phyloP scores from a whole-genome alignment of 2,888 invertebrate species.

The Aleiodes alternator region DNA sequence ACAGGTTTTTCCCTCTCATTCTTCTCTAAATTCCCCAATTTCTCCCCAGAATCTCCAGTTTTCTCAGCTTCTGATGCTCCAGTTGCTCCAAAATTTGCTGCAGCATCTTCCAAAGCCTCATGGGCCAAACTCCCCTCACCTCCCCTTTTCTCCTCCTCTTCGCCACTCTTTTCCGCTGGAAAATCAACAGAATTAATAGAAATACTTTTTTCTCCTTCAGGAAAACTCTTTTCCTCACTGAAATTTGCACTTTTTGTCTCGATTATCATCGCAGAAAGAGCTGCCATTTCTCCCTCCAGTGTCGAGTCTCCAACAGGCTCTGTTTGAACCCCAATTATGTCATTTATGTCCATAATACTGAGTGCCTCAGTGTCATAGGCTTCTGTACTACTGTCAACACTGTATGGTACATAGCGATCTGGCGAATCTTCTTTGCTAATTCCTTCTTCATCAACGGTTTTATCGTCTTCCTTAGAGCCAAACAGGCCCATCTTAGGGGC shows the following conservation, averaged over 20 bases:
- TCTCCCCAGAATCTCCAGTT: too few species aligned
- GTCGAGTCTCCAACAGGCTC: constrained; percentile 66
- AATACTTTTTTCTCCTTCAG: constrained; percentile 30
- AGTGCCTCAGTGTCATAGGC: constrained; percentile 66
- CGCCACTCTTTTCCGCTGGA: neutral
- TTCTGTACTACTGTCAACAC: constrained; percentile 66
- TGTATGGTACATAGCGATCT: constrained; percentile 62
- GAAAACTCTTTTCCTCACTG: constrained; percentile 47
- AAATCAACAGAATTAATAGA: neutral
- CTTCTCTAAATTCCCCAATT: constrained; percentile 48
- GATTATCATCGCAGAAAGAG: constrained; percentile 69
- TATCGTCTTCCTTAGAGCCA: constrained; percentile 65
- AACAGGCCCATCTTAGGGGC: constrained; percentile 67
- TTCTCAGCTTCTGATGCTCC: too few species aligned
- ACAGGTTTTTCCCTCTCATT: constrained; percentile 25
- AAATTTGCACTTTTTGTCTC: constrained; percentile 61
- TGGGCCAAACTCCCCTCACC: neutral
- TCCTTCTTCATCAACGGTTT: constrained; percentile 55
- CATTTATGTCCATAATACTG: constrained; percentile 70
- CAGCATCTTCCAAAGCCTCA: too few species aligned
- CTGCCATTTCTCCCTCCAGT: constrained; percentile 70
- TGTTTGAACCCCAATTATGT: constrained; percentile 66
- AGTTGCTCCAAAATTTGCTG: too few species aligned
- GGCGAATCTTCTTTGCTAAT: constrained; percentile 55
- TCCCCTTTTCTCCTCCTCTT: neutral